Evolutionary conservation across 2,113 vertebrate genomes (phyloP), one percentile per base, ranked within the genome.

Genomic region (Condylura cristata): DNA sequence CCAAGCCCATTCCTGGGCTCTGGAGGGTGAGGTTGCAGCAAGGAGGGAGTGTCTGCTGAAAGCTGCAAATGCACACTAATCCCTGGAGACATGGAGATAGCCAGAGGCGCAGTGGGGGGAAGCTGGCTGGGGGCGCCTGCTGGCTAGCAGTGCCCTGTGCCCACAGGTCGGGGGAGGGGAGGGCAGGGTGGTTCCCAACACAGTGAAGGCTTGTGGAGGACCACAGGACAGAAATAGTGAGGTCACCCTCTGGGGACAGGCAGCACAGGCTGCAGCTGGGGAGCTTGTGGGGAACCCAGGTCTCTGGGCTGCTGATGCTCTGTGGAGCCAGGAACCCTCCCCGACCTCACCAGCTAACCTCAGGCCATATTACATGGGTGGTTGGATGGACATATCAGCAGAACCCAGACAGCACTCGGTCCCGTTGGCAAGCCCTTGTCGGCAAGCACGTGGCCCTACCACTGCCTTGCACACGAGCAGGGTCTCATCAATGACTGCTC

Each of bases 41-140:
- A 32, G 76, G 78, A 0, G 11, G 90, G 84, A 66, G 3, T 0
- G 41, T 22, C 65, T 11, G 6, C 87, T 94, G 71, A 96, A 81
- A 97, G 84, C 97, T 79, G 68, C 85, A 96, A 96, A 92, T 83
- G 94, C 80, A 95, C 91, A 85, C 22, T 39, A 90, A 79, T 94
- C 32, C 51, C 96, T 7, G 34, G 32, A 80, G 94, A 78, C 94
- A 63, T 44, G 0, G 4, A 94, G 89, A 94, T 76, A 61, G 94
- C 71, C 39, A 72, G 18, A 0, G 65, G 58, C 26, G 75, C 26
- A 56, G 53, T 20, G 20, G 0, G 0, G 60, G 89, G 66, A 78
- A 53, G 44, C 28, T n/a, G 90, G 90, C 72, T 44, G 32, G 17
- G 0, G 80, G 7, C 85, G 26, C 66, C 91, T 70, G 91, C 92